Evolutionary conservation across 1,140 invertebrate species (phyloP).

Genomic region (Dryas iulia): DNA sequence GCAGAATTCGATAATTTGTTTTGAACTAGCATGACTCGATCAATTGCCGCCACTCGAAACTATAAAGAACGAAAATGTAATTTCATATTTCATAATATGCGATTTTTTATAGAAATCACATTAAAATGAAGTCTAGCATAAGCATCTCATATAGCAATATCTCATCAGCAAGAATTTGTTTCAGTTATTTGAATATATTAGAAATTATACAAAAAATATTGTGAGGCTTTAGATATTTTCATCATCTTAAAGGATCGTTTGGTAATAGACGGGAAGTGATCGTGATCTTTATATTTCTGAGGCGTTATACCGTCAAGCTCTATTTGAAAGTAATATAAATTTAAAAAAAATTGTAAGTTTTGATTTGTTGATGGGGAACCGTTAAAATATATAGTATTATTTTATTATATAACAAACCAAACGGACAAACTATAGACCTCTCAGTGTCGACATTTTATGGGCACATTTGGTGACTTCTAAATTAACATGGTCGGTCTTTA

Average conservation of each 20-base stretch:
- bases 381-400: conserved; percentile 6
- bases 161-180: too few relatives aligned
- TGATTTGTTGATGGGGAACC: neutral
- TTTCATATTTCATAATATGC: neutral
- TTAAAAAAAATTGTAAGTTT: neutral
- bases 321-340: neutral
- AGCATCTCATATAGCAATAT: too few relatives aligned
- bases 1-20: conserved; percentile 47
- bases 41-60: neutral
- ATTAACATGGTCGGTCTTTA: conserved; percentile 73
- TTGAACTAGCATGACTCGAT: conserved; percentile 42
- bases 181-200: too few relatives aligned
- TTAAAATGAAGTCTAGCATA: too few relatives aligned
- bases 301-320: neutral
- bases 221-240: too few relatives aligned
- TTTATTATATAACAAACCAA: conserved; percentile 2
- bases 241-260: too few relatives aligned
- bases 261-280: neutral
- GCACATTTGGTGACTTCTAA: conserved; percentile 66
- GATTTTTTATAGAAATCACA: neutral
- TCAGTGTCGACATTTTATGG: conserved; percentile 48
- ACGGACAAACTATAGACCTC: conserved; percentile 40
- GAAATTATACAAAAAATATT: too few relatives aligned
- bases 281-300: neutral
- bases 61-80: neutral